Evolutionary conservation across 2,888 invertebrate genomes (phyloP).

Genomic region (Meandrusa payeni): DNA sequence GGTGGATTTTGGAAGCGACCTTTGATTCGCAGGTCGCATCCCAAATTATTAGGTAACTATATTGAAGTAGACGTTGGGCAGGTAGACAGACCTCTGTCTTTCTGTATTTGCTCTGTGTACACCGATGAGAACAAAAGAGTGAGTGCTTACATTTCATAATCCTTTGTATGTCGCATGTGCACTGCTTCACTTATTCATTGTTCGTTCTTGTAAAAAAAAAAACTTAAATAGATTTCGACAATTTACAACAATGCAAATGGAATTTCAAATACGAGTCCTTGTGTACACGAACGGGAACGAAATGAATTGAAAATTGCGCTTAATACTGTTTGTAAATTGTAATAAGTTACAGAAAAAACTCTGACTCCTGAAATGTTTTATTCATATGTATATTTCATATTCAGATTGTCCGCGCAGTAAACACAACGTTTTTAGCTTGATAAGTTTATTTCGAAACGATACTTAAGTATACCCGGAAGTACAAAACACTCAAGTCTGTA

Average conservation of each 20-base stretch:
- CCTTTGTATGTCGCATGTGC: too few species aligned
- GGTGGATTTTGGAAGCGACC: too few species aligned
- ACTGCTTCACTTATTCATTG: neutral
- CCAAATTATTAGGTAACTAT: too few species aligned
- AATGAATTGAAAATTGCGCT: conserved; percentile 10
- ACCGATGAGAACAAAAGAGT: too few species aligned
- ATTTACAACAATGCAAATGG: conserved; percentile 14
- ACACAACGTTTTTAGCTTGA: neutral
- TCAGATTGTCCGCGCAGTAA: neutral
- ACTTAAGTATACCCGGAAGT: neutral
- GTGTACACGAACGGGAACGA: conserved; percentile 2
- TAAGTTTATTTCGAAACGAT: neutral
- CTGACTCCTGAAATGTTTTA: conserved; percentile 10
- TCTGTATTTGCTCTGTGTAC: too few species aligned
- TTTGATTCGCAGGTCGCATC: too few species aligned
- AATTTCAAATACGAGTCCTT: conserved; percentile 18
- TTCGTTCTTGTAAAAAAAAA: neutral
- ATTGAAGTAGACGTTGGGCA: too few species aligned
- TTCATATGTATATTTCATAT: conserved; percentile 14
- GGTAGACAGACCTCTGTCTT: too few species aligned
- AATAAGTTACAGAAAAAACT: conserved; percentile 3
- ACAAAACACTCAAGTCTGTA: too few species aligned
- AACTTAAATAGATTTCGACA: conserved; percentile 1
- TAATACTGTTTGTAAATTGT: conserved; percentile 19
- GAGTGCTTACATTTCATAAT: too few species aligned